Evolutionary conservation across 1,140 invertebrate species (phyloP), one percentile per base, ranked within the genome.

Genomic region (Diploscapter pachys): DNA sequence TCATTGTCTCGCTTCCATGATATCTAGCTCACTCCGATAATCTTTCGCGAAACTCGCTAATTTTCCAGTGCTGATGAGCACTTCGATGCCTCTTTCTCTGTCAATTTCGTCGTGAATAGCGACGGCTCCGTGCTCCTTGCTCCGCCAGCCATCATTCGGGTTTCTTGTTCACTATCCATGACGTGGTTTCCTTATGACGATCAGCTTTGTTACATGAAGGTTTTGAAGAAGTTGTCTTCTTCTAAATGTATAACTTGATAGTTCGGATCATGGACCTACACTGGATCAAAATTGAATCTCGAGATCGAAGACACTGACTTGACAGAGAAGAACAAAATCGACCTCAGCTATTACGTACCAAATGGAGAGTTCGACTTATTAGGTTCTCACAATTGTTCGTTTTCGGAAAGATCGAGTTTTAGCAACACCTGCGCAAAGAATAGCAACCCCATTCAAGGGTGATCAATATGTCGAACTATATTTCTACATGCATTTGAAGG

Each of bases 11-110:
- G 31, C 31, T 31, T 31, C 31, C 31, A 31, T 31, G 31, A 31
- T 31, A 31, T 31, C 31, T 31, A 31, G 31, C 31, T 31, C 31
- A 31, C 31, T 31, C 31, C 31, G 31, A 31, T 31, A 31, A 31
- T 0, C 31, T 31, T 31, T 31, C 31, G 31, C 31, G 31, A 50
- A 57, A 50, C n/a, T 73, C 52, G 49, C 51, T 51, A 4, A 9
- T 48, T 9, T 77, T 63, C 71, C 64, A 98, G 95, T 89, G 96
- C 96, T 84, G 95, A 98, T 88, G 95, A 98, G 88, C 93, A 93
- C 82, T 98, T 98, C 89, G 96, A 98, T 88, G 93, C 94, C 80
- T 97, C 95, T 80, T 98, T 93, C 88, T 93, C 92, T 79, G 96
- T 95, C 78, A 98, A 98, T 89, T 94, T 98, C 85, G 94, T 98